Base-by-base conservation (phyloP, 2,888 invertebrate species). In the Halictus ligatus region DNA sequence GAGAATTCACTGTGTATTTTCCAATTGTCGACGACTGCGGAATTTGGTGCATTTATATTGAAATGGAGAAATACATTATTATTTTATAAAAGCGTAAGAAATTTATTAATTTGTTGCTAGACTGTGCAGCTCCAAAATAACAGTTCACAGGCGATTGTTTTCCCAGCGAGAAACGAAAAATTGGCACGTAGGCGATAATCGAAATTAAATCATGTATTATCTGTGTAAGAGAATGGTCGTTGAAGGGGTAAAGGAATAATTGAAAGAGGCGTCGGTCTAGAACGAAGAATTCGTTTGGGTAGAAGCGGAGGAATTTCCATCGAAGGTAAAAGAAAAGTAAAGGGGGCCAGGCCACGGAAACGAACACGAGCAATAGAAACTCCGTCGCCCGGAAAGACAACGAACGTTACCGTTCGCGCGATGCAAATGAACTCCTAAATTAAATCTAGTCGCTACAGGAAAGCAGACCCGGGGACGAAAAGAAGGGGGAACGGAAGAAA, bases 341-440 rank as follows among this genome's bases (percentile, higher is more conserved):
- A 35, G 35, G 18, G 18, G 8, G 25, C 46, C 18, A 6, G 21
- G 21, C 69, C 69, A 10, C 69, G 48, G 29, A 7, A 73, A 50
- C 29, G 29, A 73, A 21, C 46, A 50, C 73, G 73, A 50, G 73
- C 29, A 50, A 73, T 50, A 50, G 73, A 73, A 73, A 73, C n/a
- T 48, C 73, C 18, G 73, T 25, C 46, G 72, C 18, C 25, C 46
- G 74, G 77, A 83, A 78, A 69, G 81, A 69, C 75, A 81, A 81
- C 81, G 80, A 83, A 80, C 77, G 80, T 85, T 86, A 84, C 84
- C 84, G 80, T 83, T 80, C 60, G 80, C 75, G 80, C 83, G 76
- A 90, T 89, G 92, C 89, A 91, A 91, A 90, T 91, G 88, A 90
- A 89, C 88, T 87, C 86, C 85, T 88, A 91, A 91, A 92, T 92